A percentile compares a stretch with the other conserved stretches of the same genome.
Evolutionary conservation across 1,140 invertebrate genomes (phyloP).

Genomic region (Holotrichia oblita): DNA sequence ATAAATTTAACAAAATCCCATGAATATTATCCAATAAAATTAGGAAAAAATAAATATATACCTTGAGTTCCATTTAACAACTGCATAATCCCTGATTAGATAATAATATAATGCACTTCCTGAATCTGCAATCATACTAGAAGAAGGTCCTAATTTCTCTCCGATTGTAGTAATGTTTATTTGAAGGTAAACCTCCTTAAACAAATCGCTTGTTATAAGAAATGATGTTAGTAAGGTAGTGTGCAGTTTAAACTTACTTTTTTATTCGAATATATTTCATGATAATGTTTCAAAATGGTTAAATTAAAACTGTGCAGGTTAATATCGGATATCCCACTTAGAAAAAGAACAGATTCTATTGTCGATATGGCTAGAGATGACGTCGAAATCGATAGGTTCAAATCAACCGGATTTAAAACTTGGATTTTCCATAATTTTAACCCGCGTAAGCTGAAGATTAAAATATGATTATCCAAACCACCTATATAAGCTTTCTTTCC

Average conservation of each 20-base stretch:
- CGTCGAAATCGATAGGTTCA: slow-evolving; percentile 23
- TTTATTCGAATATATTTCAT: neutral
- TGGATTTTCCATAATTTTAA: slow-evolving; percentile 44
- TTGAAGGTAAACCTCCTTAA: neutral
- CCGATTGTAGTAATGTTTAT: slow-evolving; percentile 48
- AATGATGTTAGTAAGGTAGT: neutral
- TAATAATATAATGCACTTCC: slow-evolving; percentile 57
- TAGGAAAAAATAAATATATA: too few species aligned
- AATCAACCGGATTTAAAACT: slow-evolving; percentile 9
- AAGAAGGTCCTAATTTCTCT: slow-evolving; percentile 57
- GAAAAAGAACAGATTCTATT: slow-evolving; percentile 33
- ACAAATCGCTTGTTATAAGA: neutral
- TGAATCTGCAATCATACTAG: slow-evolving; percentile 53
- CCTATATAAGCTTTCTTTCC: slow-evolving; percentile 49
- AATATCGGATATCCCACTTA: slow-evolving; percentile 36
- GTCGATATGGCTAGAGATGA: slow-evolving; percentile 45
- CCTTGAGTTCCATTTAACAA: slow-evolving; percentile 58
- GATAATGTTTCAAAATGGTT: neutral
- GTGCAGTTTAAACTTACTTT: neutral
- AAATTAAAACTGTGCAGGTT: slow-evolving; percentile 20
- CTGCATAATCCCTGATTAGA: slow-evolving; percentile 56
- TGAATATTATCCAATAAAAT: too few species aligned
- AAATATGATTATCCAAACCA: slow-evolving; percentile 43
- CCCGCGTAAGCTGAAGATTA: slow-evolving; percentile 43
- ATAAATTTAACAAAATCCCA: too few species aligned